Evolutionary conservation across 2,888 invertebrate species (phyloP).

Genomic region (Melieria omissa): DNA sequence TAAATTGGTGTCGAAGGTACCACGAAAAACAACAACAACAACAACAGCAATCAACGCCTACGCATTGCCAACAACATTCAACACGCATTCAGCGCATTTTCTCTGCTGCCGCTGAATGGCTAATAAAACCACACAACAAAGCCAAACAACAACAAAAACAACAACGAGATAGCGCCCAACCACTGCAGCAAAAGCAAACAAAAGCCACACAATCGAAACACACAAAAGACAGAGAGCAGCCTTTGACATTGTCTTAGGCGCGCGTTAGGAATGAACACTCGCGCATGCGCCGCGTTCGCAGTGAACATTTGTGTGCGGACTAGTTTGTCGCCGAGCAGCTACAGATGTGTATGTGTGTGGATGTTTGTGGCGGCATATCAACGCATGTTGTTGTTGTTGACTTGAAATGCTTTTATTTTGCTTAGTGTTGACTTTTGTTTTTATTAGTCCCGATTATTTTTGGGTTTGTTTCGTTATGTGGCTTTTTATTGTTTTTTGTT

Average conservation of each 20-base stretch:
- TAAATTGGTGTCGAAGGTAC: not conserved
- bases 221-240: not conserved
- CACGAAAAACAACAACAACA: not conserved
- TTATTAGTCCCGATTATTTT: slow-evolving; percentile 1
- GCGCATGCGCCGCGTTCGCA: not conserved
- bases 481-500: slow-evolving; percentile 5
- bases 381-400: not conserved
- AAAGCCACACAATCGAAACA: not conserved
- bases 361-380: not conserved
- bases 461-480: not conserved
- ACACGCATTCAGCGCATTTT: not conserved
- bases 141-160: not conserved
- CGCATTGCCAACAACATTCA: not conserved
- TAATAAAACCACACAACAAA: slow-evolving; percentile 7
- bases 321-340: too few relatives aligned
- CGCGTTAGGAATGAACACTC: not conserved
- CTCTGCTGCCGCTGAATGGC: not conserved
- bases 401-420: not conserved
- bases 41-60: slow-evolving; percentile 2
- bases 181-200: not conserved
- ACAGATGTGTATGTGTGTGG: too few relatives aligned
- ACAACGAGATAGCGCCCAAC: not conserved
- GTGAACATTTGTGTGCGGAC: too few relatives aligned
- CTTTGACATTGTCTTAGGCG: slow-evolving; percentile 24
- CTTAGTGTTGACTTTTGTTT: slow-evolving; percentile 3